Base-by-base conservation (phyloP, 2,888 invertebrate genomes). In the Tricholauxania praeusta region DNA sequence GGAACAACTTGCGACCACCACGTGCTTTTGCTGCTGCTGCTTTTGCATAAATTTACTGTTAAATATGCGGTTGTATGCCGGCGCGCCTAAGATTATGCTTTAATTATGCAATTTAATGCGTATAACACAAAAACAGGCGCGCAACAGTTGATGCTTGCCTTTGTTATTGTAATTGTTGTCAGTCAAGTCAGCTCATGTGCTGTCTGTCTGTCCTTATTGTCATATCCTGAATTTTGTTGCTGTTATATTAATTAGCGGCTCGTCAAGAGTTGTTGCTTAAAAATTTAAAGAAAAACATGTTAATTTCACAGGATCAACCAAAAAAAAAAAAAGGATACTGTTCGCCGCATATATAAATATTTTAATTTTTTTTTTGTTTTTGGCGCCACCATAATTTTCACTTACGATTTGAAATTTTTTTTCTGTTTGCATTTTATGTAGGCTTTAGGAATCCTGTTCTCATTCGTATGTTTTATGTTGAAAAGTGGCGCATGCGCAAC, bases 31-130 rank as follows among this genome's bases (percentile, higher is more conserved):
- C 5, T 67, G 67, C 39, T 49, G 64, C 12, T 64, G 8, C 49
- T 28, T 64, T 48, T 49, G 67, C 67, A 67, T 67, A 67, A 67
- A 67, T 57, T 67, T 67, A 67, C 67, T 57, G 67, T 67, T 67
- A 67, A 67, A 67, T 57, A 67, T 67, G 55, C 67, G 55, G 67
- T 47, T 63, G 63, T 48, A 48, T 63, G 57, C 57, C 39, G 67
- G 52, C 48, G 65, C 65, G 52, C 67, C 67, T 57, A 22, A 57
- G 67, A 67, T 67, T 57, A 67, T 67, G 67, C 57, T 67, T 55
- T 67, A 67, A 67, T 67, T 67, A 67, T 67, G 67, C 67, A 67
- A 32, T 55, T 67, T 55, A 62, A 32, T 32, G 39, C 12, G 14
- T 12, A 32, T 10, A 39, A 10, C 39, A 39, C 12, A 28, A 39